Percentiles rank a stretch among this genome's conserved stretches.
phyloP scores from a whole-genome alignment of 1,140 invertebrate genomes.

The Eupeodes corollae region DNA sequence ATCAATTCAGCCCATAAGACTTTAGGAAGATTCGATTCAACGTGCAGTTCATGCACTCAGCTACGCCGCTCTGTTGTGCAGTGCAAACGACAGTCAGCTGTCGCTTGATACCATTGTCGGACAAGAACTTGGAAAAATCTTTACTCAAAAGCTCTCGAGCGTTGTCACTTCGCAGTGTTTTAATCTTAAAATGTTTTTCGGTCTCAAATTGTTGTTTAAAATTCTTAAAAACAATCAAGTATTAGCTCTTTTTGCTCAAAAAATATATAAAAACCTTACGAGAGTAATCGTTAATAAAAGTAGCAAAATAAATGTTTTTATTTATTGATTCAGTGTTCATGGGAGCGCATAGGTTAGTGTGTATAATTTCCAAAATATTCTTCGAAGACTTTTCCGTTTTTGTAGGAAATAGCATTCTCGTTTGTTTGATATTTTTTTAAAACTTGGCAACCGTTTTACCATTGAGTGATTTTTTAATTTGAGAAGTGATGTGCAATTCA shows the following conservation, averaged over 20 bases:
- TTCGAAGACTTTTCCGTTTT: constrained; percentile 1
- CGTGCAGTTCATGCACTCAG: background rate
- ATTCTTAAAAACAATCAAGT: background rate
- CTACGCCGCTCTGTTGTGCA: background rate
- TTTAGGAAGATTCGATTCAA: background rate
- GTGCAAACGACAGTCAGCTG: background rate
- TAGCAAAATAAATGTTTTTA: constrained; percentile 24
- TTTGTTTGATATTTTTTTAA: background rate
- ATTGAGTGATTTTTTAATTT: background rate
- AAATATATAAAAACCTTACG: constrained; percentile 31
- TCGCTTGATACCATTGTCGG: background rate
- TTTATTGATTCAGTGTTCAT: constrained; percentile 17
- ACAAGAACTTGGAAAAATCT: constrained; percentile 2
- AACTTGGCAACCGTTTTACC: background rate
- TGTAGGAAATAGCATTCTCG: constrained; percentile 5
- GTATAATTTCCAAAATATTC: constrained; percentile 19
- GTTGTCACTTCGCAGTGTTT: constrained; percentile 19
- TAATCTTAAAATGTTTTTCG: background rate
- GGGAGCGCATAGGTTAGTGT: constrained; percentile 11
- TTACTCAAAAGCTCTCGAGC: constrained; percentile 1
- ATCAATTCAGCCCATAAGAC: background rate
- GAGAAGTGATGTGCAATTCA: background rate
- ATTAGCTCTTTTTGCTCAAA: constrained; percentile 16
- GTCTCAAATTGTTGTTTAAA: background rate
- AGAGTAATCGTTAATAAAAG: constrained; percentile 33